Conservation (phyloP, 2,888 invertebrate species). For the Invenusta paracnida region DNA sequence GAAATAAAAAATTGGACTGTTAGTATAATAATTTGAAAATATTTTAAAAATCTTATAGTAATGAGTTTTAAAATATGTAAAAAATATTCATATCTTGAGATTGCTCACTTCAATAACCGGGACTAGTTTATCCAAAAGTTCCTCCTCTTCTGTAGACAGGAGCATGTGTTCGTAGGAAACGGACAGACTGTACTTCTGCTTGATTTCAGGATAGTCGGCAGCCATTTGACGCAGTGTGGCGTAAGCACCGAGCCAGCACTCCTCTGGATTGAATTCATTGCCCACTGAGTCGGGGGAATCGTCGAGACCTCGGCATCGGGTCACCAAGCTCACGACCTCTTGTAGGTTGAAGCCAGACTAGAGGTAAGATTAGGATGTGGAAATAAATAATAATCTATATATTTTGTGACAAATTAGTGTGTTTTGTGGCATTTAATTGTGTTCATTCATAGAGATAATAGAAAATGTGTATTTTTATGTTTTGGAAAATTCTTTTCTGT, state of each 20-base stretch:
- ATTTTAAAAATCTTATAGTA: too few relatives aligned
- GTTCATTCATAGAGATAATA: too few relatives aligned
- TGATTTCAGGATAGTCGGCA: neutral
- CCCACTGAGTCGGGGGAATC: neutral
- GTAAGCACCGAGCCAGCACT: neutral
- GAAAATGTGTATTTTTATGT: too few relatives aligned
- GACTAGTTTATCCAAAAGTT: neutral
- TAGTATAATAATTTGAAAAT: too few relatives aligned
- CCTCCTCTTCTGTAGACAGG: neutral
- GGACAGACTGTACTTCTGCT: neutral
- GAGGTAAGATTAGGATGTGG: too few relatives aligned
- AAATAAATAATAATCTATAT: too few relatives aligned
- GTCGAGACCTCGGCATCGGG: conserved; percentile 25
- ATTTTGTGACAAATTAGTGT: too few relatives aligned
- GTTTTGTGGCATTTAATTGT: too few relatives aligned
- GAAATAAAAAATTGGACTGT: neutral
- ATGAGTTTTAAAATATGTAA: too few relatives aligned
- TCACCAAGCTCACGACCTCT: conserved; percentile 31
- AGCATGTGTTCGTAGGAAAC: conserved; percentile 6
- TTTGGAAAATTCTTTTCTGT: neutral
- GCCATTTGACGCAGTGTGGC: neutral
- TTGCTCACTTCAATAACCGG: neutral
- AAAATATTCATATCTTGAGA: too few relatives aligned
- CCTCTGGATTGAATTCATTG: neutral
- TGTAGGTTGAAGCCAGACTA: conserved; percentile 24